A percentile compares a stretch with the other conserved stretches of the same genome.
Conservation (phyloP, 2,797 vertebrate species). For the Clarias laeviceps region DNA sequence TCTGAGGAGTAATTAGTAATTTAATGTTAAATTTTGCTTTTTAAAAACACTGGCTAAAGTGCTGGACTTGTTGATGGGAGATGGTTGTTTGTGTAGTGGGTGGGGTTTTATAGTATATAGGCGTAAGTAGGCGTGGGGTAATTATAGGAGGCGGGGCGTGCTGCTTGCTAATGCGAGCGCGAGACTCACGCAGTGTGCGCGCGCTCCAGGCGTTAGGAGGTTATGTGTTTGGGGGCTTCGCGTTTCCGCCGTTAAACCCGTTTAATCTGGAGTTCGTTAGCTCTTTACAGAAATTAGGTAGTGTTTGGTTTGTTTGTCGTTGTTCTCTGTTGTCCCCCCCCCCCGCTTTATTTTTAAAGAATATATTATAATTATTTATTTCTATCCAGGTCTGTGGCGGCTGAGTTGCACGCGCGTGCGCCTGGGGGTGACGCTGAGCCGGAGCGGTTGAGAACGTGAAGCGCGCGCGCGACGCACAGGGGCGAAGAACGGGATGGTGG, state of each 20-base stretch:
- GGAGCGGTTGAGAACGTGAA: slow-evolving; percentile 70
- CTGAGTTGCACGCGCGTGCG: neutral
- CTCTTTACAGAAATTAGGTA: neutral
- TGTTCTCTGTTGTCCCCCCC: neutral
- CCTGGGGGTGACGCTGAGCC: neutral
- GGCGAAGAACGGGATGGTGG: slow-evolving; percentile 77
- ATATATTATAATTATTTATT: neutral
- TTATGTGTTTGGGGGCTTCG: slow-evolving; percentile 65
- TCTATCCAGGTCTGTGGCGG: neutral
- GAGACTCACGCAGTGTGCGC: slow-evolving; percentile 56
- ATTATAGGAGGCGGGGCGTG: slow-evolving; percentile 57
- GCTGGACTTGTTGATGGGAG: neutral
- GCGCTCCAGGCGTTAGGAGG: slow-evolving; percentile 61
- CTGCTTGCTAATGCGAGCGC: slow-evolving; percentile 59
- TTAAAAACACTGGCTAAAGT: too few relatives aligned
- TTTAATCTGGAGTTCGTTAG: neutral
- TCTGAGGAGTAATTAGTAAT: too few relatives aligned
- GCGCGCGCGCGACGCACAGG: slow-evolving; percentile 55
- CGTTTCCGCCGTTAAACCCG: slow-evolving; percentile 23
- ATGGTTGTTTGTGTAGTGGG: neutral
- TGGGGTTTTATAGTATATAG: neutral
- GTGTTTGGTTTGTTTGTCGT: neutral
- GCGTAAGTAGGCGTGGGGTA: slow-evolving; percentile 61
- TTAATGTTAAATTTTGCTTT: too few relatives aligned
- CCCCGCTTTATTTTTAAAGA: too few relatives aligned